Percentiles rank a stretch among this genome's conserved stretches.
Conservation (phyloP, 2,888 invertebrate genomes). For the Agriopis leucophaearia region DNA sequence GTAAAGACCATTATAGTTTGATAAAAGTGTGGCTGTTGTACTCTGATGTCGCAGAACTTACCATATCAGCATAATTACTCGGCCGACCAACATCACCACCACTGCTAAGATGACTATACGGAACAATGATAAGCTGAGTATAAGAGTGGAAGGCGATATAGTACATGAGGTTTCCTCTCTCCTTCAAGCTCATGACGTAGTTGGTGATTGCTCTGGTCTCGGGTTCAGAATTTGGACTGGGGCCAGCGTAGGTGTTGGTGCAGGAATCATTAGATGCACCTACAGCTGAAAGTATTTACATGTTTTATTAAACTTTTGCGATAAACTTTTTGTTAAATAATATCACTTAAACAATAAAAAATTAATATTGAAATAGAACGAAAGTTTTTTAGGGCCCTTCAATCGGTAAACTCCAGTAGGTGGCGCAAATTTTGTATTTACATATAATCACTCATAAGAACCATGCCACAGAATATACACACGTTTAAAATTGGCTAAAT, state of each 20-base stretch:
- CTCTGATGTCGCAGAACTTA: constrained; percentile 47
- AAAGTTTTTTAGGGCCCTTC: no score
- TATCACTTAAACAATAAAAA: no score
- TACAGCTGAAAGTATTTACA: constrained; percentile 56
- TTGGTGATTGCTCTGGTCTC: constrained; percentile 77
- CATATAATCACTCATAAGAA: no score
- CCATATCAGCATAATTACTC: constrained; percentile 74
- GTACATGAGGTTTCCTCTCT: constrained; percentile 66
- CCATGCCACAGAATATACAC: no score
- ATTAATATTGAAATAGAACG: no score
- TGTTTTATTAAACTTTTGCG: no score
- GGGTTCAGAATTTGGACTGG: constrained; percentile 82
- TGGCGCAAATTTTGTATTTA: no score
- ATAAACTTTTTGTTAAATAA: no score
- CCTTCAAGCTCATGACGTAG: constrained; percentile 62
- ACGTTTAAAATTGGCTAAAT: no score
- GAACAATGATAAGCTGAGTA: constrained; percentile 83
- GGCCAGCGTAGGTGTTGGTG: constrained; percentile 82
- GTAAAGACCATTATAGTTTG: no score
- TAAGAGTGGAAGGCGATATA: constrained; percentile 87
- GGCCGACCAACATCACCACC: constrained; percentile 50
- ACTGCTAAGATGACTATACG: constrained; percentile 73
- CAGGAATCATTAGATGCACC: constrained; percentile 81
- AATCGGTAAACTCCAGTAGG: no score
- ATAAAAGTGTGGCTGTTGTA: neutral